Base-by-base conservation (phyloP, 2,113 vertebrate genomes). In the Pollachius pollachius region DNA sequence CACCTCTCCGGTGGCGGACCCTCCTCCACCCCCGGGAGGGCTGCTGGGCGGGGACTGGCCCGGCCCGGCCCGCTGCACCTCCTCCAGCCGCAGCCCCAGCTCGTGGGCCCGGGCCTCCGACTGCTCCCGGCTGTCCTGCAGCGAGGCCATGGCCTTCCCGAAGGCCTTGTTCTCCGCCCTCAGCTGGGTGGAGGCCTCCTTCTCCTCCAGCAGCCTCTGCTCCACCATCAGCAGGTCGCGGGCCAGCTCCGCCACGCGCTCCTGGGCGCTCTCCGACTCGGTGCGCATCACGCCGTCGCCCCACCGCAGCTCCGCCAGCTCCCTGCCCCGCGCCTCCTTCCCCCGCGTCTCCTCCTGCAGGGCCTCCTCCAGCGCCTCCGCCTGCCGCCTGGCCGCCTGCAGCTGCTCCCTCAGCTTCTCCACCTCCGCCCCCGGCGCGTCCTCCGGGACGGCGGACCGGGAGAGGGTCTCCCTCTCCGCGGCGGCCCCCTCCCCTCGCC, bases 191-290 rank as follows among this genome's bases (percentile, higher is more conserved):
- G 91, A 92, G 64, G 85, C 90, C 83, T 96, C 95, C 18, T 89
- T 94, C 79, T 95, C 94, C 9, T 37, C 58, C 6, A 97, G 89
- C 23, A 98, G 81, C 65, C 87, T 94, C 91, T 98, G 96, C 15
- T 99, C 96, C 70, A 95, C 91, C 21, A 90, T 90, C 87, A 98
- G 81, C 70, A 99, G 85, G 86, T 99, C 97, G 41, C 78, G 87
- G 6, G 97, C 97, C 82, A 99, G 79, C 75, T 99, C 97, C 0
- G 96, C 96, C 63, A 99, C 97, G 81, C 97, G 93, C 82, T 97
- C 97, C 81, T 96, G 95, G 0, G 96, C 96, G 0, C 91, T 98
- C 87, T 99, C 97, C 0, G 96, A 94, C 88, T 99, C 95, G 0
- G 95, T 97, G 27, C 97, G 90, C 92, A 97, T 91, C 84, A 99